These are phyloP conservation scores for Leptinotarsa lineolata DNA, from an alignment of 1,140 invertebrate genomes.

Conservation along the genomic window DNA sequence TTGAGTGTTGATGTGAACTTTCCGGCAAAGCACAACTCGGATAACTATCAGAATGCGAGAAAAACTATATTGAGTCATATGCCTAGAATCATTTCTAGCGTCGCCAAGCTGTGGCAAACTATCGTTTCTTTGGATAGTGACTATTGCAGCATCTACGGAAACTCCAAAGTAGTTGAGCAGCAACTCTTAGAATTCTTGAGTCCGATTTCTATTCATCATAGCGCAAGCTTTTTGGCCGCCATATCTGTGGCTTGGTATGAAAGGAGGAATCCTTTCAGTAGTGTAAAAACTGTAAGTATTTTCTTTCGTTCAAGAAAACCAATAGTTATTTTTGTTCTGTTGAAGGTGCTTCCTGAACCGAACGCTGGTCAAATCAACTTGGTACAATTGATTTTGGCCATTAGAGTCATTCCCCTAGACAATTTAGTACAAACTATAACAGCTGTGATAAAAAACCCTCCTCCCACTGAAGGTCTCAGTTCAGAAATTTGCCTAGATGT, in stretches of 20 bases:
- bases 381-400: slow-evolving; percentile 78
- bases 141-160: slow-evolving; percentile 61
- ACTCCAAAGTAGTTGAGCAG: slow-evolving; percentile 71
- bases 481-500: slow-evolving; percentile 67
- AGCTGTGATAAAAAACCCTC: slow-evolving; percentile 79
- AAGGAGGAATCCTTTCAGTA: slow-evolving; percentile 60
- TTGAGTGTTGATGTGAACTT: slow-evolving; percentile 44
- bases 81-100: slow-evolving; percentile 79
- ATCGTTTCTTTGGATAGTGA: slow-evolving; percentile 57
- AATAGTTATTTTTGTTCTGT: background rate
- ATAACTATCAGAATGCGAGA: slow-evolving; percentile 67
- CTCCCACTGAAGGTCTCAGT: slow-evolving; percentile 68
- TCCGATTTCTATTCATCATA: slow-evolving; percentile 85
- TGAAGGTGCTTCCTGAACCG: slow-evolving; percentile 66
- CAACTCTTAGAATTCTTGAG: slow-evolving; percentile 85
- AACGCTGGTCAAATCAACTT: slow-evolving; percentile 76
- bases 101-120: slow-evolving; percentile 82
- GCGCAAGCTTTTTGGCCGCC: slow-evolving; percentile 79
- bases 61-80: slow-evolving; percentile 78
- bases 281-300: slow-evolving; percentile 59
- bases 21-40: slow-evolving; percentile 51
- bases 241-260: slow-evolving; percentile 91
- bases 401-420: slow-evolving; percentile 84
- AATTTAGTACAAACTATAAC: slow-evolving; percentile 84
- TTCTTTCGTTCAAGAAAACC: background rate